These are phyloP conservation scores for Mugil cephalus DNA, from an alignment of 2,113 vertebrate species.

Conservation along the genomic window DNA sequence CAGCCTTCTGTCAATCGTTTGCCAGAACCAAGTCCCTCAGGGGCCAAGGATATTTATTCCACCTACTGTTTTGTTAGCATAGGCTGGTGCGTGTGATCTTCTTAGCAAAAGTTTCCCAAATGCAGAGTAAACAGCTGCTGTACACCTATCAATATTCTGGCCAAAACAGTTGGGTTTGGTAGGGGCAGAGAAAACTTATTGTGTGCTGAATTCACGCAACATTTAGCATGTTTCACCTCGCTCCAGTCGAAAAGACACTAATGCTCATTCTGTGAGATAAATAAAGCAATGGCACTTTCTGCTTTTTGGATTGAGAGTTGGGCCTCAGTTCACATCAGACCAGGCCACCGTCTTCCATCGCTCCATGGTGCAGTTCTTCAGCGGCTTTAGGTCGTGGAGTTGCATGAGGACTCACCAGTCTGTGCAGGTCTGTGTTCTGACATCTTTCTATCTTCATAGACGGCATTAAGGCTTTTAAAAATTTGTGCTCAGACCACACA, in stretches of 20 bases:
- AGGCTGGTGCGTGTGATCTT: slow-evolving; percentile 25
- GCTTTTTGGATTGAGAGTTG: no score
- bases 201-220: background rate
- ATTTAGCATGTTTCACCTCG: background rate
- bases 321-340: no score
- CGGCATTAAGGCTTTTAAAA: no score
- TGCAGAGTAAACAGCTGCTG: slow-evolving; percentile 20
- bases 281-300: no score
- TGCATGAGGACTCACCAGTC: no score
- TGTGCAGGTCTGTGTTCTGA: no score
- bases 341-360: no score
- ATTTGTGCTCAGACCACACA: no score
- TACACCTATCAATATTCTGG: slow-evolving; percentile 17
- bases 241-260: background rate
- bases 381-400: no score
- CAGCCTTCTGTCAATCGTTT: slow-evolving; percentile 53
- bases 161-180: background rate
- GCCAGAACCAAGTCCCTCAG: slow-evolving; percentile 33
- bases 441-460: no score
- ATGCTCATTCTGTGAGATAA: background rate
- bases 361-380: no score
- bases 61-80: slow-evolving; percentile 58
- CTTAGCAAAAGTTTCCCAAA: slow-evolving; percentile 31
- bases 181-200: no score
- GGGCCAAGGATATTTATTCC: slow-evolving; percentile 48